Evolutionary conservation across 64 coral and sea anemone genomes (phyloP).

Genomic region (Montipora sp.): DNA sequence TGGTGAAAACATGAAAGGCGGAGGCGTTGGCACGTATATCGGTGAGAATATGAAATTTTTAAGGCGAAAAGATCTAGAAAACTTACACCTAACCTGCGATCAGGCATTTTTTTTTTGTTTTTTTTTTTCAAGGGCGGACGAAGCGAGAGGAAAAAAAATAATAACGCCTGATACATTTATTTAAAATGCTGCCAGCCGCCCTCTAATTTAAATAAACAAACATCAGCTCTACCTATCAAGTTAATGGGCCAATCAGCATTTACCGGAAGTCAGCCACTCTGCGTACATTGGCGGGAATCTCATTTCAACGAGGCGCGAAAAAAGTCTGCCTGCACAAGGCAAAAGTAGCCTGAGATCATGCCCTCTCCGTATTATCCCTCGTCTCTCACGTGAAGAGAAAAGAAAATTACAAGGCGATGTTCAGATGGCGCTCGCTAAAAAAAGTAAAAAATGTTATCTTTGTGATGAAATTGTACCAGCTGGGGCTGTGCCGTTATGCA

Average conservation of each 20-base stretch:
- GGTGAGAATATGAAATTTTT: no score
- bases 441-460: neutral
- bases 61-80: no score
- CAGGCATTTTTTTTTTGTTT: neutral
- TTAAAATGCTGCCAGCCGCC: neutral
- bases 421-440: neutral
- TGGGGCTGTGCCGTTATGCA: neutral
- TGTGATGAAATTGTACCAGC: neutral
- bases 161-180: neutral
- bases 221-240: neutral
- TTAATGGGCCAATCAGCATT: conserved; percentile 17
- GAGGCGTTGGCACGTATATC: no score
- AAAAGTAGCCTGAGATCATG: neutral
- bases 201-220: conserved; percentile 5
- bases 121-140: neutral
- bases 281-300: neutral
- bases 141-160: neutral
- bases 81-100: neutral
- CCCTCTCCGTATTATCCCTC: neutral
- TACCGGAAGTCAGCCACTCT: neutral
- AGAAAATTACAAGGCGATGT: neutral
- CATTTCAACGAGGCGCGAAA: neutral
- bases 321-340: neutral
- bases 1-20: no score
- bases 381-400: neutral